phyloP scores from a whole-genome alignment of 2,888 invertebrate genomes.

The Abrostola triplasia region DNA sequence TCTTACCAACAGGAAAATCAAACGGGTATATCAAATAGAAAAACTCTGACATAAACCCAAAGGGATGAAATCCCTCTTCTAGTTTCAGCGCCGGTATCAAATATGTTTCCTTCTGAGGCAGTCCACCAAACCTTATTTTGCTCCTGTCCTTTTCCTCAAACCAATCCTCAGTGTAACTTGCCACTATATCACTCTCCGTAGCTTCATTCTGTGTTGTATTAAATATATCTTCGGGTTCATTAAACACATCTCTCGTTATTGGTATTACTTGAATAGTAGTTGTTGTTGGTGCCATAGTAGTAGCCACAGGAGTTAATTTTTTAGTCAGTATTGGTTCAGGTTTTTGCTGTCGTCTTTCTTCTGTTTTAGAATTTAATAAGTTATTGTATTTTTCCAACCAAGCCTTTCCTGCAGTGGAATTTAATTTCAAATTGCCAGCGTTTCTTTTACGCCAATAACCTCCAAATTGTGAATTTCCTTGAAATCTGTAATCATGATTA shows the following conservation, averaged over 20 bases:
- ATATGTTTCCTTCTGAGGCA: slow-evolving; percentile 83
- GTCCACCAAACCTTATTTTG: slow-evolving; percentile 83
- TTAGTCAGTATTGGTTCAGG: slow-evolving; percentile 63
- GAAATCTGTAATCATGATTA: slow-evolving; percentile 60
- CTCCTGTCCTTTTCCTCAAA: slow-evolving; percentile 77
- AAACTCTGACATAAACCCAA: slow-evolving; percentile 89
- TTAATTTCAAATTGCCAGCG: slow-evolving; percentile 64
- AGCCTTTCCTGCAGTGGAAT: slow-evolving; percentile 67
- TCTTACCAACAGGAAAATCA: slow-evolving; percentile 90
- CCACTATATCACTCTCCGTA: slow-evolving; percentile 73
- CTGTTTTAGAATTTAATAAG: slow-evolving; percentile 70
- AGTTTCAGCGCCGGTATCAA: slow-evolving; percentile 87
- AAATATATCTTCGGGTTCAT: slow-evolving; percentile 56
- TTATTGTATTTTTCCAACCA: slow-evolving; percentile 77
- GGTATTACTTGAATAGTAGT: slow-evolving; percentile 71
- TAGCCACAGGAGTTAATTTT: slow-evolving; percentile 57
- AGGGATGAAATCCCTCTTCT: slow-evolving; percentile 89
- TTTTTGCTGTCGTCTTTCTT: slow-evolving; percentile 68
- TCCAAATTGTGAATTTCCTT: slow-evolving; percentile 56
- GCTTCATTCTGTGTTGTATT: slow-evolving; percentile 68
- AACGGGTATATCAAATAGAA: slow-evolving; percentile 90
- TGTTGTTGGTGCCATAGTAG: slow-evolving; percentile 35
- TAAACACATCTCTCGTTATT: slow-evolving; percentile 77
- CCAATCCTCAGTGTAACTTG: slow-evolving; percentile 79
- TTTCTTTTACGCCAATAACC: slow-evolving; percentile 76